These are phyloP conservation scores for Collichthys lucidus DNA, from an alignment of 2,113 vertebrate genomes.

Conservation along the genomic window DNA sequence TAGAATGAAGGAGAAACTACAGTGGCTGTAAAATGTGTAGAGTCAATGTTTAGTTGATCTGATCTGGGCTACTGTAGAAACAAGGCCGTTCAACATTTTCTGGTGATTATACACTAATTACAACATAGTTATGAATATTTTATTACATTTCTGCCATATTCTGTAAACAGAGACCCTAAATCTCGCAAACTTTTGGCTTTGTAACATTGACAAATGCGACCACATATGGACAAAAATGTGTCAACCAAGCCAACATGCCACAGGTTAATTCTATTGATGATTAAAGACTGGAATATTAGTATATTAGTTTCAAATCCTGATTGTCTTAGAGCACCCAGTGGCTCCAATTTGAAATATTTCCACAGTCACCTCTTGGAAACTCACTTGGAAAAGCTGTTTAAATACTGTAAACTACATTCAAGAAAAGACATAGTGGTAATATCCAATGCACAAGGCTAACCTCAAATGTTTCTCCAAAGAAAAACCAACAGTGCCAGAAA, in stretches of 20 bases:
- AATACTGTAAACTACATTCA: background rate
- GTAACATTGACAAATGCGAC: background rate
- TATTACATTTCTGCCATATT: too few species aligned
- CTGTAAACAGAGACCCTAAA: too few species aligned
- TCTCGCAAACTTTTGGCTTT: too few species aligned
- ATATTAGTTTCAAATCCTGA: background rate
- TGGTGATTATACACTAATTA: too few species aligned
- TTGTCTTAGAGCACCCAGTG: background rate
- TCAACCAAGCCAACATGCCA: background rate
- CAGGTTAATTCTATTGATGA: background rate
- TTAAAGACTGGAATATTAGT: background rate
- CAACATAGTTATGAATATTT: too few species aligned
- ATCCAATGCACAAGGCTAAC: background rate
- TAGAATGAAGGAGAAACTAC: too few species aligned
- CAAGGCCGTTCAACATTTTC: too few species aligned
- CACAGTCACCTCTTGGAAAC: background rate
- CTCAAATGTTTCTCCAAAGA: background rate
- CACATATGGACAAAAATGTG: background rate
- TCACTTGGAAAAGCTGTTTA: background rate
- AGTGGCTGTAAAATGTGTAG: too few species aligned
- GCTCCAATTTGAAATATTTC: background rate
- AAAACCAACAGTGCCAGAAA: background rate
- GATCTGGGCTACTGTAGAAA: too few species aligned
- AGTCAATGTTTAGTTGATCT: too few species aligned
- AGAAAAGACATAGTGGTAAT: background rate